A percentile compares a stretch with the other conserved stretches of the same genome.
Evolutionary conservation across 2,888 invertebrate genomes (phyloP).

Genomic region (Villa cingulata): DNA sequence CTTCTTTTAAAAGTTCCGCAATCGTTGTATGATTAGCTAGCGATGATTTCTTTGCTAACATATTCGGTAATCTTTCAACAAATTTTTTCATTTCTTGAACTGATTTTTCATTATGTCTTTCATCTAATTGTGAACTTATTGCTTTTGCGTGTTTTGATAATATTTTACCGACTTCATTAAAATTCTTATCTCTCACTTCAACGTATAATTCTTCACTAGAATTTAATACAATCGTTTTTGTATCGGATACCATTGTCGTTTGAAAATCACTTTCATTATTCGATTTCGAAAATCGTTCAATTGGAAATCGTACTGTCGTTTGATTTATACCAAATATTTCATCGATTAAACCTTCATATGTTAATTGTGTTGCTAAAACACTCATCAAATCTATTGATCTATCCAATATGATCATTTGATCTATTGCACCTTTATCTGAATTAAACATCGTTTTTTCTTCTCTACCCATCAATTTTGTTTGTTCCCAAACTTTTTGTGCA

Average conservation of each 20-base stretch:
- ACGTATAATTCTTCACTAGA: constrained; percentile 79
- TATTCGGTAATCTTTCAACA: constrained; percentile 75
- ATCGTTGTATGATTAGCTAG: constrained; percentile 82
- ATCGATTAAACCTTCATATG: constrained; percentile 95
- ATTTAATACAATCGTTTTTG: constrained; percentile 66
- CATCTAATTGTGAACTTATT: constrained; percentile 73
- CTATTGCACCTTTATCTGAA: constrained; percentile 53
- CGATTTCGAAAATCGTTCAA: constrained; percentile 64
- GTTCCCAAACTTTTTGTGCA: constrained; percentile 79
- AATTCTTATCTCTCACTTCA: constrained; percentile 85
- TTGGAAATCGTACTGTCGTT: constrained; percentile 70
- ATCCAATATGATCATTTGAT: constrained; percentile 81
- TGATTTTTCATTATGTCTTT: constrained; percentile 70
- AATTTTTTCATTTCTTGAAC: constrained; percentile 93
- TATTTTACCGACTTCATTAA: constrained; percentile 75
- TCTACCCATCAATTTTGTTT: constrained; percentile 63
- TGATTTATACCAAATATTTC: constrained; percentile 81
- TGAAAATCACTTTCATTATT: constrained; percentile 29
- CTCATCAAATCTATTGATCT: constrained; percentile 83
- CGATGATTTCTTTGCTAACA: constrained; percentile 75
- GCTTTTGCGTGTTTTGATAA: constrained; percentile 75
- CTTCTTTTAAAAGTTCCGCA: constrained; percentile 85
- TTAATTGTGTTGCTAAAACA: constrained; percentile 85
- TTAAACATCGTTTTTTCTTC: constrained; percentile 38
- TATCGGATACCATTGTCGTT: constrained; percentile 41